Base-by-base conservation (phyloP, 2,888 invertebrate genomes). In the Callinectes sapidus region DNA sequence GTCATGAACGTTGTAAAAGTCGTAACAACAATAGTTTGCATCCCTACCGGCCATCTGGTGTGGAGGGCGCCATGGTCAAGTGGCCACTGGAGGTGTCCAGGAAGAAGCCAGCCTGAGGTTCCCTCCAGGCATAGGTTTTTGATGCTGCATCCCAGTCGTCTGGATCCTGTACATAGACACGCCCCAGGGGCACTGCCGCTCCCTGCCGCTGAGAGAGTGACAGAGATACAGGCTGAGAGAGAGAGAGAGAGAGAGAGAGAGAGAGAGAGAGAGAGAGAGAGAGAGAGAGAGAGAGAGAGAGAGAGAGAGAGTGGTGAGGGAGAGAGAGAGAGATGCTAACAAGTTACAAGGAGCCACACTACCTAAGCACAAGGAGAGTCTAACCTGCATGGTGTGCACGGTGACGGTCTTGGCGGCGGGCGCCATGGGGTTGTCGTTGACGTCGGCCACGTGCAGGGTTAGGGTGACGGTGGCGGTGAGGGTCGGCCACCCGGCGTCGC, bases 401-500 rank as follows among this genome's bases (percentile, higher is more conserved):
- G 91, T 89, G 91, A 93, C 91, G 66, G 81, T 66, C 91, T 93
- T 93, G 87, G 77, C 32, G 48, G 90, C 91, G 18, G 91, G 88
- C 32, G 86, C 54, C 91, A 91, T 91, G 48, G 87, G 87, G 71
- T 91, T 91, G 48, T 91, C 91, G 86, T 91, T 91, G 87, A 91
- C n/a, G 87, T 91, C 91, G n/a, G 66, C 87, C 35, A 91, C 91
- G 66, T 87, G 91, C 28, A 91, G 23, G 28, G 91, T 93, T 87
- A 93, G 89, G 48, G 93, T 93, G 89, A 93, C 91, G 87, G 93
- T 93, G 54, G 93, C 89, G n/a, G 91, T 86, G 10, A 87, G 93
- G 14, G 93, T 35, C 42, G 91, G 91, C 61, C 87, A 61, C 42
- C 98, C 98, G 94, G 97, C 98, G 96, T 98, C 98, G 95, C 98